Percentiles rank a stretch among this genome's conserved stretches.
phyloP scores from a whole-genome alignment of 2,113 vertebrate species.

The Oophaga pumilio region DNA sequence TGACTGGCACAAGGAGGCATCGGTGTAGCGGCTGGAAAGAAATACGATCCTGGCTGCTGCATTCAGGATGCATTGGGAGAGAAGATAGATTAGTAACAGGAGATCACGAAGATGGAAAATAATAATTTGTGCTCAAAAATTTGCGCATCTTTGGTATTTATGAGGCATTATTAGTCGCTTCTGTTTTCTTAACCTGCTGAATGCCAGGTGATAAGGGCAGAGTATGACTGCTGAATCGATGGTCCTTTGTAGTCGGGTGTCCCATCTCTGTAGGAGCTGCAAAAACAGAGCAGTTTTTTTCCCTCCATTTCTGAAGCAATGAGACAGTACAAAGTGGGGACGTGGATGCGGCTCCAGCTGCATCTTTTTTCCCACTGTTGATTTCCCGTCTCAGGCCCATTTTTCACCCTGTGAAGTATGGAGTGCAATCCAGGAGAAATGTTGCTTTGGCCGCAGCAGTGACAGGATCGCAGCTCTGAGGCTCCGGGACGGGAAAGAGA shows the following conservation, averaged over 20 bases:
- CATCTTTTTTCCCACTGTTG: not conserved
- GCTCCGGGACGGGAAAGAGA: not conserved
- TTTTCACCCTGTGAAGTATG: conserved; percentile 18
- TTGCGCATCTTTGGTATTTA: no score
- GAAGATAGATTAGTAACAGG: no score
- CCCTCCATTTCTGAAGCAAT: not conserved
- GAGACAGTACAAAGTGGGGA: not conserved
- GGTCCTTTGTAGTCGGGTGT: not conserved
- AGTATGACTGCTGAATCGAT: no score
- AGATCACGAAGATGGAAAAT: no score
- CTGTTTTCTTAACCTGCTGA: no score
- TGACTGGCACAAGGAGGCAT: no score
- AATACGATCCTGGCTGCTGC: no score
- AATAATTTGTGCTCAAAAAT: no score
- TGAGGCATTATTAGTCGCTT: no score
- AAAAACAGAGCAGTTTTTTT: not conserved
- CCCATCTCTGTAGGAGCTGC: not conserved
- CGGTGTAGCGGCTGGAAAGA: no score
- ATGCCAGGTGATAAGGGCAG: no score
- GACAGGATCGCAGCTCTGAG: not conserved
- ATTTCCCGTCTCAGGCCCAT: not conserved
- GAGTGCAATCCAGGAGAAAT: conserved; percentile 45
- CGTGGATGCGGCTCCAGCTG: not conserved
- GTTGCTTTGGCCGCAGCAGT: conserved; percentile 32
- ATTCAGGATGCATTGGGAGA: no score